Evolutionary conservation across 2,888 invertebrate species (phyloP).

Genomic region (Eubasilissa splendida): DNA sequence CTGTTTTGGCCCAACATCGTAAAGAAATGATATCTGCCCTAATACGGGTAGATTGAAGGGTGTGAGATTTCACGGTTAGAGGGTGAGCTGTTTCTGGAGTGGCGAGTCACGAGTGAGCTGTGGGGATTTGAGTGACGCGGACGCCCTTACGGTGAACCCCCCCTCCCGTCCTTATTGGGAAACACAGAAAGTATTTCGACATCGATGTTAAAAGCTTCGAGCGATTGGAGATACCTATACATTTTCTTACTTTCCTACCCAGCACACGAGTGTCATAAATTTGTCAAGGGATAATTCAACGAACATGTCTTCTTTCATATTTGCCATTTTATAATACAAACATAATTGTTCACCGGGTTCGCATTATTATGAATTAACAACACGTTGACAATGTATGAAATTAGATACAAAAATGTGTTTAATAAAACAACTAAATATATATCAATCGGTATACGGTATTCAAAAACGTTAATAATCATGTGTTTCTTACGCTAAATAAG

Average conservation of each 20-base stretch:
- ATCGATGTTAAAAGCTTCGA: constrained; percentile 11
- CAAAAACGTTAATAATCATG: too few relatives aligned
- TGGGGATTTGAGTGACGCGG: constrained; percentile 40
- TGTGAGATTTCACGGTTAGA: not conserved
- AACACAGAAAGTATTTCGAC: constrained; percentile 37
- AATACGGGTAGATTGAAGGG: constrained; percentile 5
- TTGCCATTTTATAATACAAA: not conserved
- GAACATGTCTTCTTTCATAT: not conserved
- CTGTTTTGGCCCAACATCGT: not conserved
- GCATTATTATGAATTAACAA: too few relatives aligned
- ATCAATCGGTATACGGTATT: too few relatives aligned
- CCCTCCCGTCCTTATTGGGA: constrained; percentile 45
- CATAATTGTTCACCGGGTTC: too few relatives aligned
- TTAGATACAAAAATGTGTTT: too few relatives aligned
- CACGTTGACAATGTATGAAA: too few relatives aligned
- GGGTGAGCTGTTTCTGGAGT: not conserved
- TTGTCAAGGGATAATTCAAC: not conserved
- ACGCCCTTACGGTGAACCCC: constrained; percentile 22
- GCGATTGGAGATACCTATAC: not conserved
- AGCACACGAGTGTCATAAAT: not conserved
- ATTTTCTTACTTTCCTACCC: not conserved
- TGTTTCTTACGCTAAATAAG: too few relatives aligned
- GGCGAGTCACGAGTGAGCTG: not conserved
- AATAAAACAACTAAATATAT: too few relatives aligned
- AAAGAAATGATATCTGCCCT: not conserved